These are phyloP conservation scores for Pholis gunnellus DNA, from an alignment of 2,113 vertebrate genomes.

Conservation along the genomic window DNA sequence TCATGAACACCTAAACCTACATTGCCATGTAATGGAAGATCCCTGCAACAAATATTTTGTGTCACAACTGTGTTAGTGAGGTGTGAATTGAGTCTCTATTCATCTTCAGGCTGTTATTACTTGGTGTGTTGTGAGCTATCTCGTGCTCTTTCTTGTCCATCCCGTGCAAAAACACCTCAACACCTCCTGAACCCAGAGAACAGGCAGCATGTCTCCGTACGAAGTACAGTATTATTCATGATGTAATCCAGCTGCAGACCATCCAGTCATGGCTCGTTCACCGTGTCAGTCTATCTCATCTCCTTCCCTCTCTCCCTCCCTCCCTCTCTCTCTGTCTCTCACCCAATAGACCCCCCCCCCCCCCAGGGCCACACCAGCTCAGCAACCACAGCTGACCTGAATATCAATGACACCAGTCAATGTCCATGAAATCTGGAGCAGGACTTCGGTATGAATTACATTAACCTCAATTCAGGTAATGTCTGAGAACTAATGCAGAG, in stretches of 20 bases:
- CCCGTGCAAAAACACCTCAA: neutral
- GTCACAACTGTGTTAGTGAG: neutral
- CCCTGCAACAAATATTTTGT: neutral
- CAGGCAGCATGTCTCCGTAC: conserved; percentile 8
- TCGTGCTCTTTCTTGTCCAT: neutral
- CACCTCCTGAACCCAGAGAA: neutral
- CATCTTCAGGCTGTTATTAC: neutral
- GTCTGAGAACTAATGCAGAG: conserved; percentile 14
- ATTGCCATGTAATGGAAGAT: neutral
- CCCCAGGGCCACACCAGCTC: conserved; percentile 43
- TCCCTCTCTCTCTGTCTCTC: conserved; percentile 13
- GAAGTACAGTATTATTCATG: conserved; percentile 42
- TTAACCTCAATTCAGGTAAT: conserved; percentile 30
- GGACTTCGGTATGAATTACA: conserved; percentile 10
- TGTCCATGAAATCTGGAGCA: conserved; percentile 30
- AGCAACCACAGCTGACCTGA: conserved; percentile 64
- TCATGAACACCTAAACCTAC: neutral
- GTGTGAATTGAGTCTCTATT: neutral
- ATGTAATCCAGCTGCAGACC: conserved; percentile 66
- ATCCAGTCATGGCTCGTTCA: conserved; percentile 53
- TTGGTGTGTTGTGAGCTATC: neutral
- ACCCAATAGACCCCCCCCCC: conserved; percentile 1
- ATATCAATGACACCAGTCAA: conserved; percentile 70
- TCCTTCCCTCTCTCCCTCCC: neutral
- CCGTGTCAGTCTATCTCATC: conserved; percentile 37